A percentile compares a stretch with the other conserved stretches of the same genome.
Conservation (phyloP, 2,888 invertebrate species). For the Trachelus tabidus region DNA sequence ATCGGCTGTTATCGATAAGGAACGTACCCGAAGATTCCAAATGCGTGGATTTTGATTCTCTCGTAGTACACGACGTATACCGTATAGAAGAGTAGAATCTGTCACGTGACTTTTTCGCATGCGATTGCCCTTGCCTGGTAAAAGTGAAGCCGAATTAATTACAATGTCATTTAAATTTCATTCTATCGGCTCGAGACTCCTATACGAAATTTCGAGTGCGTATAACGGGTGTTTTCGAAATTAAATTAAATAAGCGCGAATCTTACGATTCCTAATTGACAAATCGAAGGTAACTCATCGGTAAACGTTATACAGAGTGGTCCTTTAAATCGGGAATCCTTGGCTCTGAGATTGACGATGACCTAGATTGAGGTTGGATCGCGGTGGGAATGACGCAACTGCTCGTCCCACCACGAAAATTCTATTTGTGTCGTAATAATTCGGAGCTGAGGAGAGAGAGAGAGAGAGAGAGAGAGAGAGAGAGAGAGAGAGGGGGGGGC, state of each 20-base stretch:
- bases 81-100: neutral
- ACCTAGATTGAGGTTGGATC: neutral
- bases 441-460: conserved; percentile 7
- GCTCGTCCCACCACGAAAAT: conserved; percentile 24
- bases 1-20: neutral
- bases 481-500: conserved; percentile 1
- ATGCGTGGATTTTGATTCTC: neutral
- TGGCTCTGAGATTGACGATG: conserved; percentile 12
- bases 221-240: neutral
- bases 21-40: neutral
- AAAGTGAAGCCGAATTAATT: conserved; percentile 8
- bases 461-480: neutral
- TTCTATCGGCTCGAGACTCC: neutral
- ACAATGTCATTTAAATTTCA: conserved; percentile 5
- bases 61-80: neutral
- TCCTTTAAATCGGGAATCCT: conserved; percentile 27
- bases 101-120: conserved; percentile 1
- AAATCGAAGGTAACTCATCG: neutral
- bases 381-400: conserved; percentile 50
- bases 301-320: neutral
- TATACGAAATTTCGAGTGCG: neutral
- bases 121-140: conserved; percentile 6
- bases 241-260: neutral
- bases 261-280: too few species aligned
- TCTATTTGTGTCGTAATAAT: conserved; percentile 12